Evolutionary conservation across 2,797 vertebrate species (phyloP), one percentile per base, ranked within the genome.

Genomic region (Pteropus rufus): DNA sequence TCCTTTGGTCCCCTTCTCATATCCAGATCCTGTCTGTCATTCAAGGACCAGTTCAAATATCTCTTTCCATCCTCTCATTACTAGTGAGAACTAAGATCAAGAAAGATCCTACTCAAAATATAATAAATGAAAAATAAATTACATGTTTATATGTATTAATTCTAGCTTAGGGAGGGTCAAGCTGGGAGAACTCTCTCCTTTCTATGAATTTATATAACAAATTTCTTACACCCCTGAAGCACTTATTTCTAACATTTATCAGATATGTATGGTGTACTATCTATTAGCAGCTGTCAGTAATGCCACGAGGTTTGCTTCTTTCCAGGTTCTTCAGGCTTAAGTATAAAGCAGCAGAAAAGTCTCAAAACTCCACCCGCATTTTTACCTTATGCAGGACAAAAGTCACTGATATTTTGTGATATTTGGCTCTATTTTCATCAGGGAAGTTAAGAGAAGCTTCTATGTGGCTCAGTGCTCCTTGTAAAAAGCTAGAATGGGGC

Each of bases 211-310:
- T 39, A 89, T 60, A 7, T 49, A 93, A 41, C 34, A 91, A 93
- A 95, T 86, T 69, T 67, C 12, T 85, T 49, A 67, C 39, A 85
- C 54, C 4, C 31, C 80, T 87, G 73, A 89, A 77, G 18, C 21
- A 90, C n/a, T 65, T 94, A 39, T 46, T 94, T 96, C 65, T 80
- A 96, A 54, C 21, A 83, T 83, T 75, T 85, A 92, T 89, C 93
- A 91, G 80, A 52, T 80, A 60, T 26, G 5, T 60, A 41, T 67
- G 10, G 12, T 49, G 14, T 79, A 34, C 39, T 96, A 2, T 70
- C 24, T 93, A 60, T 23, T 89, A 79, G 77, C 52, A 58, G 77
- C 34, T 77, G 0, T 92, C 18, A 86, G 5, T 89, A 94, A 65
- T 96, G 23, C 39, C 36, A 60, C 29, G 49, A 86, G 21, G 15